Base-by-base conservation (phyloP, 2,888 invertebrate species). In the Chrysodeixis includens region DNA sequence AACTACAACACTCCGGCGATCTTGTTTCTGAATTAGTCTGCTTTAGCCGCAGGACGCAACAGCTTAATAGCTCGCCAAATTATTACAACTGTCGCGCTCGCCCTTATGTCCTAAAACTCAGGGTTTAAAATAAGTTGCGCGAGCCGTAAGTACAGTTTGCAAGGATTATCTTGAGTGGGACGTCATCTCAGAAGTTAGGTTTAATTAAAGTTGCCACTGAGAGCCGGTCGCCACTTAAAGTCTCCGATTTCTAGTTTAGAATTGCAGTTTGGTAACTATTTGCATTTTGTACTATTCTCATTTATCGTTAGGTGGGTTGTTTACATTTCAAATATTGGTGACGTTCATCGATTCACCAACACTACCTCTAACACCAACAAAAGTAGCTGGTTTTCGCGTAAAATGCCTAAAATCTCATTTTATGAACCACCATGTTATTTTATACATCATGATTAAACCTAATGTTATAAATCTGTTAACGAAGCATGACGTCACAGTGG, bases 171-270 rank as follows among this genome's bases (percentile, higher is more conserved):
- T 90, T 80, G 85, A 89, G 85, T 84, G 83, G 89, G 89, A 85
- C 90, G 90, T 90, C 91, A 90, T 91, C 91, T 91, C 88, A 84
- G 86, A 91, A 92, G 92, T 92, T 92, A 88, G 88, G 88, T 91
- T 93, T 92, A 92, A 93, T 93, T 92, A 92, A 92, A 92, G 89
- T 92, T 90, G 88, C 83, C 86, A 86, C 86, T 78, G 85, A 81
- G 85, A 84, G 86, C 82, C 86, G 84, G 84, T 75, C 85, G 87
- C 81, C 90, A 84, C 88, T 88, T 88, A 83, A 86, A 88, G 81
- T 85, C 86, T 83, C 84, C 86, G 89, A 90, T 88, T 88, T 71
- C 88, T 85, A 86, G 87, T 88, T 86, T 83, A 76, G 82, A 81
- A 88, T 86, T 87, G 88, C 89, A 90, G 83, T 90, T 89, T 73